Evolutionary conservation across 2,797 vertebrate genomes (phyloP), one percentile per base, ranked within the genome.

Genomic region (Parauchenoglanis ngamensis): DNA sequence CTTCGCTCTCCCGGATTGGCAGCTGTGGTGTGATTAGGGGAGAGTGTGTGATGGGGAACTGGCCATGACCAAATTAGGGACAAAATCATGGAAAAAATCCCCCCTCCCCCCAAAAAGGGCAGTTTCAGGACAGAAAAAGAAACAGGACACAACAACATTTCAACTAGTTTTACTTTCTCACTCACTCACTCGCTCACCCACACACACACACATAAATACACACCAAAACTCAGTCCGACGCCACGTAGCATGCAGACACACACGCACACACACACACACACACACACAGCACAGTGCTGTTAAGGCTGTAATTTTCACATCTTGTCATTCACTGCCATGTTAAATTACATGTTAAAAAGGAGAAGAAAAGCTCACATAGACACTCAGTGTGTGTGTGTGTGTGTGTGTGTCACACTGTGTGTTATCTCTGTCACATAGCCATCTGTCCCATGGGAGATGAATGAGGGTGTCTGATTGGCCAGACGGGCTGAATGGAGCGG

Each of bases 401-500:
- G 23, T 75, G 44, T 76, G 49, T 31, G 49, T 31, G 46, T n/a
- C 3, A 28, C 4, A 23, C 1, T 52, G 25, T 76, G 89, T 81
- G 49, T 63, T 79, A 82, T 86, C 88, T 87, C 86, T 87, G 21
- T 93, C 93, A 92, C 90, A 92, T 91, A 86, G 87, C 92, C 94
- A 94, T 95, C 92, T 94, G 93, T 90, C 94, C 88, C 2, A 28
- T 91, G 92, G 93, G 92, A 94, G 90, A 86, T 35, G 49, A 75
- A 91, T 23, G 4, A 90, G 87, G 49, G 87, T 88, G 88, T 57
- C 31, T 59, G 49, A 95, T 94, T 94, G 94, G 92, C 89, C 65
- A 63, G 72, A 78, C 10, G 54, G 12, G 7, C 87, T 88, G 72
- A 87, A 78, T 87, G 52, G 84, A 86, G 79, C 52, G 65, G 89